A percentile compares a stretch with the other conserved stretches of the same genome.
Evolutionary conservation across 2,113 vertebrate species (phyloP).

Genomic region (Turnix velox): DNA sequence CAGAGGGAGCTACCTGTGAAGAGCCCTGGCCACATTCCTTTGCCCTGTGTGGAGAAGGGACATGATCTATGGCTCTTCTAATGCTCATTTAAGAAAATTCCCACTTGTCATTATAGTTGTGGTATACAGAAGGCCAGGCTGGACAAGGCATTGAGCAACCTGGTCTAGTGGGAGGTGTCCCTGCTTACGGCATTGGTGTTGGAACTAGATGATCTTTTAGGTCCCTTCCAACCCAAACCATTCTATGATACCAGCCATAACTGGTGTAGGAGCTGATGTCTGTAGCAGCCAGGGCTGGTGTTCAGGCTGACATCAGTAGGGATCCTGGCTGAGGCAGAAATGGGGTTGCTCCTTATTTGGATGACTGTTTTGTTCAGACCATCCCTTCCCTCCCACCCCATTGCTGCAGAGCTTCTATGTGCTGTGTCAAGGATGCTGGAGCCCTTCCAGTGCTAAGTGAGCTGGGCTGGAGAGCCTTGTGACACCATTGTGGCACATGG

Average conservation of each 20-base stretch:
- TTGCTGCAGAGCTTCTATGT: background rate
- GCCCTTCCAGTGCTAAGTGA: constrained; percentile 35
- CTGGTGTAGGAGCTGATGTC: background rate
- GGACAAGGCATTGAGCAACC: no score
- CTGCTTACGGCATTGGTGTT: no score
- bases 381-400: background rate
- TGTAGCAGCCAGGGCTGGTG: background rate
- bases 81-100: background rate
- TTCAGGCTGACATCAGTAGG: background rate
- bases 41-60: background rate
- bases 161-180: no score
- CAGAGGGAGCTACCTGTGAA: background rate
- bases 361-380: background rate
- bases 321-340: background rate
- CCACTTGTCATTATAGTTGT: background rate
- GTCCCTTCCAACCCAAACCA: no score
- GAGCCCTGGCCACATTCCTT: background rate
- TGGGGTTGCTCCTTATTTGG: constrained; percentile 23
- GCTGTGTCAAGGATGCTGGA: constrained; percentile 28
- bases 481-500: background rate
- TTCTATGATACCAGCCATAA: rapidly evolving
- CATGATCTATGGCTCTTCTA: background rate
- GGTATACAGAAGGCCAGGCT: no score
- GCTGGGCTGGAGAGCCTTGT: background rate
- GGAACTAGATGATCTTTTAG: no score